Evolutionary conservation across 2,888 invertebrate species (phyloP).

Genomic region (Amaurobius ferox): DNA sequence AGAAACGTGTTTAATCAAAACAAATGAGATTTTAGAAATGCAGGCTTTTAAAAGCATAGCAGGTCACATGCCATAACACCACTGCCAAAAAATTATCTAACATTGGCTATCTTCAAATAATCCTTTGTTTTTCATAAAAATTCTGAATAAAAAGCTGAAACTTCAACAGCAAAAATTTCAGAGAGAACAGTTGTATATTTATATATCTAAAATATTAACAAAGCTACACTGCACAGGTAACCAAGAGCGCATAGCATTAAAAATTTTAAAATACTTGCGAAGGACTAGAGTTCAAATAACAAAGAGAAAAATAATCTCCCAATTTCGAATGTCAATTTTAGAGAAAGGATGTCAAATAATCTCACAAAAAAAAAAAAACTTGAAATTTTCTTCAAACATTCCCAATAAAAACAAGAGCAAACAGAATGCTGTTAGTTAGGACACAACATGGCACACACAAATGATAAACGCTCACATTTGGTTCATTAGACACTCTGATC

Average conservation of each 20-base stretch:
- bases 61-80: constrained; percentile 17
- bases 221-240: constrained; percentile 67
- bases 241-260: constrained; percentile 32
- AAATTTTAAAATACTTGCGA: neutral
- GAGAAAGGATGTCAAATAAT: neutral
- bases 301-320: too few relatives aligned
- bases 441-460: constrained; percentile 14
- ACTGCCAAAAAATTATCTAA: constrained; percentile 39
- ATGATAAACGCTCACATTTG: neutral
- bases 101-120: constrained; percentile 57
- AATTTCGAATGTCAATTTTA: too few relatives aligned
- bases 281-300: neutral
- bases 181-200: constrained; percentile 43
- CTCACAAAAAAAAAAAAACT: neutral
- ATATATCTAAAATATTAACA: constrained; percentile 26
- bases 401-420: neutral
- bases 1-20: neutral
- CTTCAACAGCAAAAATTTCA: constrained; percentile 52
- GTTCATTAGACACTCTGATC: constrained; percentile 20
- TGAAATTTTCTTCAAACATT: neutral
- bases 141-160: constrained; percentile 37
- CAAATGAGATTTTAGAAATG: constrained; percentile 64
- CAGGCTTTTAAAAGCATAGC: constrained; percentile 32
- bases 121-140: constrained; percentile 17
- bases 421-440: neutral